Conservation (phyloP, 1,140 invertebrate species). For the Lepidotrigona ventralis region DNA sequence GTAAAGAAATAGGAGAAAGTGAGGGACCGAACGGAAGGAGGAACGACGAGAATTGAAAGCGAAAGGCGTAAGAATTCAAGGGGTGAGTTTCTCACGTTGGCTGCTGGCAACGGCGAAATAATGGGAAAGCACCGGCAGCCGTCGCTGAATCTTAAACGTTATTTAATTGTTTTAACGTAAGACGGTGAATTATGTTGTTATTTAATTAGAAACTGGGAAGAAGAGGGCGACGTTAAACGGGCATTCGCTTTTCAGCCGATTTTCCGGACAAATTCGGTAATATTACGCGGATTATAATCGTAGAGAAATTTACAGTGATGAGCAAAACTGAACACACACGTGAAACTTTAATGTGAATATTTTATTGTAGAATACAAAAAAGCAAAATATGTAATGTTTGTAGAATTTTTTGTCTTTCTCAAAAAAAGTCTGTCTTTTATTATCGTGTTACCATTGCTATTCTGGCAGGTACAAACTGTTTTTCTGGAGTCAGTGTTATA, state of each 20-base stretch:
- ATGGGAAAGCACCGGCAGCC: slow-evolving; percentile 69
- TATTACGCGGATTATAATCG: not conserved
- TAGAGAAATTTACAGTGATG: not conserved
- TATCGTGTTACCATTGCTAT: no score
- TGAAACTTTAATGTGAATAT: no score
- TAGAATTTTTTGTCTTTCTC: no score
- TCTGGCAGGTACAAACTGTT: no score
- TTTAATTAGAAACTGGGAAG: slow-evolving; percentile 75
- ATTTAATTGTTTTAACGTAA: slow-evolving; percentile 76
- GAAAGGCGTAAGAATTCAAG: slow-evolving; percentile 63
- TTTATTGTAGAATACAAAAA: no score
- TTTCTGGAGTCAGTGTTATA: no score
- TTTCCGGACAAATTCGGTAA: slow-evolving; percentile 21
- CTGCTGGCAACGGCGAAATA: slow-evolving; percentile 64
- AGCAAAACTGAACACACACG: not conserved
- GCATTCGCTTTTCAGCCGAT: slow-evolving; percentile 49
- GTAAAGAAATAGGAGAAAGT: slow-evolving; percentile 55
- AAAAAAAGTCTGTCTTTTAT: no score
- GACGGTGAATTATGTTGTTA: slow-evolving; percentile 77
- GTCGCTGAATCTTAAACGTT: slow-evolving; percentile 75
- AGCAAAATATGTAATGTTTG: no score
- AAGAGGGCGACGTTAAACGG: slow-evolving; percentile 55
- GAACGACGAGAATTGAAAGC: slow-evolving; percentile 48
- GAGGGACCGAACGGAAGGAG: slow-evolving; percentile 49
- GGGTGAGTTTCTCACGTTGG: slow-evolving; percentile 28